These are phyloP conservation scores for Dendrolimus punctatus DNA, from an alignment of 1,140 invertebrate genomes.

Conservation along the genomic window DNA sequence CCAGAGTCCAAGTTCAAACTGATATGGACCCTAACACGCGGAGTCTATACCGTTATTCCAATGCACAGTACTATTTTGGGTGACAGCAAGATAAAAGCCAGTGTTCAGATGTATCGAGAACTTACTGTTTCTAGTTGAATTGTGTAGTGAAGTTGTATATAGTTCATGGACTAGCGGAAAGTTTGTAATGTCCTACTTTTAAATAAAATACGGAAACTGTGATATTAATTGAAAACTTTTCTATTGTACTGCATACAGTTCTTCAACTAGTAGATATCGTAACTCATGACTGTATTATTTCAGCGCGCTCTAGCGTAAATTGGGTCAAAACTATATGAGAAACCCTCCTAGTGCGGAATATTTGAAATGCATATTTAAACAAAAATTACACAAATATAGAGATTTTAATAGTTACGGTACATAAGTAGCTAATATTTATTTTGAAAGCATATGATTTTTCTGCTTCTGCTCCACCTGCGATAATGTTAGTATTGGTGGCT, in stretches of 20 bases:
- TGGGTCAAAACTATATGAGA: no score
- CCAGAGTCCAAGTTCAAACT: conserved; percentile 55
- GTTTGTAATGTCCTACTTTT: conserved; percentile 65
- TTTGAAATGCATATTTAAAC: no score
- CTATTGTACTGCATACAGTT: conserved; percentile 47
- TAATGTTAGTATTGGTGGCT: no score
- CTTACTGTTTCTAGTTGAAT: conserved; percentile 70
- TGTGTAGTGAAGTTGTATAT: conserved; percentile 50
- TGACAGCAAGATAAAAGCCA: conserved; percentile 64
- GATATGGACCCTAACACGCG: conserved; percentile 65
- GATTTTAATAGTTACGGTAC: no score
- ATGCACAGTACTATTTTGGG: conserved; percentile 71
- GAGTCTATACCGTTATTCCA: conserved; percentile 70
- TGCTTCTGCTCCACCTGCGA: no score
- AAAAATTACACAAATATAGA: no score
- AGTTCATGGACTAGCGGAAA: conserved; percentile 27
- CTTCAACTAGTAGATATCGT: conserved; percentile 33
- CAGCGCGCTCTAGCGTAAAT: background rate
- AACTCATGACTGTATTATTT: conserved; percentile 7
- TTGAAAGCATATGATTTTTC: no score
- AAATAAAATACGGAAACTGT: conserved; percentile 60
- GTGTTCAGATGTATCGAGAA: conserved; percentile 66
- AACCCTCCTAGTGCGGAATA: no score
- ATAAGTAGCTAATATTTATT: no score
- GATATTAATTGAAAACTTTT: conserved; percentile 68